Evolutionary conservation across 2,888 invertebrate genomes (phyloP).

Genomic region (Eristalis arbustorum): DNA sequence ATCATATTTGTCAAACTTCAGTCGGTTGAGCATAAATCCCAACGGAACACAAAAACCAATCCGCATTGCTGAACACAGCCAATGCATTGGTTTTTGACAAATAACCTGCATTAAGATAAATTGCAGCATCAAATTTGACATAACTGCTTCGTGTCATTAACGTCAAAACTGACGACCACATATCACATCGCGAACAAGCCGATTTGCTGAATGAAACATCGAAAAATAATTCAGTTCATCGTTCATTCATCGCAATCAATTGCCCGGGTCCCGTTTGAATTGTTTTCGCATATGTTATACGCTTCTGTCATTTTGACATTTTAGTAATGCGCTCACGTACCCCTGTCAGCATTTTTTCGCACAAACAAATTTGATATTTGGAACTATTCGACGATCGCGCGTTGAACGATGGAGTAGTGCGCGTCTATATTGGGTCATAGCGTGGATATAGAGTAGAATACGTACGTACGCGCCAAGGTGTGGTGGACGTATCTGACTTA

Average conservation of each 20-base stretch:
- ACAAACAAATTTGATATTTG: slow-evolving; percentile 57
- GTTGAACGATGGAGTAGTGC: slow-evolving; percentile 20
- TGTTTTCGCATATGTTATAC: slow-evolving; percentile 32
- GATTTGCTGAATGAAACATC: slow-evolving; percentile 45
- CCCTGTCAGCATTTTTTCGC: slow-evolving; percentile 36
- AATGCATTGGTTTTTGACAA: slow-evolving; percentile 8
- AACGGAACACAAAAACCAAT: background rate
- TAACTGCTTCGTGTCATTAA: slow-evolving; percentile 35
- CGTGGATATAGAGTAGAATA: slow-evolving; percentile 51
- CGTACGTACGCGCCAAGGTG: slow-evolving; percentile 36
- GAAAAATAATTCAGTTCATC: slow-evolving; percentile 32
- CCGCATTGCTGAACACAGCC: background rate
- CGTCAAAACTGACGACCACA: slow-evolving; percentile 37
- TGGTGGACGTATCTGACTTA: slow-evolving; percentile 25
- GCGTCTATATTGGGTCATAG: slow-evolving; percentile 61
- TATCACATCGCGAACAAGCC: slow-evolving; percentile 16
- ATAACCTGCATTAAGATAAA: slow-evolving; percentile 20
- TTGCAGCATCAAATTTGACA: slow-evolving; percentile 24
- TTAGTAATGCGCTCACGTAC: slow-evolving; percentile 50
- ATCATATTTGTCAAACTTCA: slow-evolving; percentile 9
- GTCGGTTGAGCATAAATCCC: background rate
- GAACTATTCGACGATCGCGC: slow-evolving; percentile 61
- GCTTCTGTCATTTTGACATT: slow-evolving; percentile 26
- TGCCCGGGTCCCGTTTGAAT: slow-evolving; percentile 47
- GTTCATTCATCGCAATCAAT: slow-evolving; percentile 41